A percentile compares a stretch with the other conserved stretches of the same genome.
Conservation (phyloP, 2,888 invertebrate species). For the Lasioglossum vierecki region DNA sequence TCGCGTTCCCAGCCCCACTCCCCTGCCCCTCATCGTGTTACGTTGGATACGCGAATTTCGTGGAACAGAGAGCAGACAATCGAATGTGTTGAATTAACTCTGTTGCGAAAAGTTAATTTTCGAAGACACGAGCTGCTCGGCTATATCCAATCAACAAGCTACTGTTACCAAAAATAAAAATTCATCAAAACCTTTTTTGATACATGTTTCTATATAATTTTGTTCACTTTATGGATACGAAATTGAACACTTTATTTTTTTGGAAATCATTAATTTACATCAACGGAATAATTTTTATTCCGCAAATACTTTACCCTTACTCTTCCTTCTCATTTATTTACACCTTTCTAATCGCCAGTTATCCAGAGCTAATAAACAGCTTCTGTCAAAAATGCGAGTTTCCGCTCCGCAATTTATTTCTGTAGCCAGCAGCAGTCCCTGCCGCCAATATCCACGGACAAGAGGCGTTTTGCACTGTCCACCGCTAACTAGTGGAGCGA, state of each 20-base stretch:
- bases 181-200: too few species aligned
- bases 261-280: background rate
- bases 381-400: background rate
- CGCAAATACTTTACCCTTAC: too few species aligned
- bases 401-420: background rate
- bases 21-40: background rate
- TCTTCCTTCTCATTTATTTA: background rate
- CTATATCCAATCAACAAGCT: background rate
- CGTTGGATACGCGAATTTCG: background rate
- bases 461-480: conserved; percentile 1
- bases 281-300: background rate
- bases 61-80: background rate
- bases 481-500: background rate
- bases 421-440: background rate
- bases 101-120: background rate
- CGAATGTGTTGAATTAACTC: background rate
- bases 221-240: too few species aligned
- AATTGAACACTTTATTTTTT: too few species aligned
- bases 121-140: background rate
- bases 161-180: background rate
- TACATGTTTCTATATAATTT: too few species aligned
- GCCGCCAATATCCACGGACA: background rate
- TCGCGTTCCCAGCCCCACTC: background rate
- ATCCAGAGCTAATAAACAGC: background rate
- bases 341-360: background rate